phyloP scores from a whole-genome alignment of 1,140 invertebrate genomes.

The Nasonia vitripennis region DNA sequence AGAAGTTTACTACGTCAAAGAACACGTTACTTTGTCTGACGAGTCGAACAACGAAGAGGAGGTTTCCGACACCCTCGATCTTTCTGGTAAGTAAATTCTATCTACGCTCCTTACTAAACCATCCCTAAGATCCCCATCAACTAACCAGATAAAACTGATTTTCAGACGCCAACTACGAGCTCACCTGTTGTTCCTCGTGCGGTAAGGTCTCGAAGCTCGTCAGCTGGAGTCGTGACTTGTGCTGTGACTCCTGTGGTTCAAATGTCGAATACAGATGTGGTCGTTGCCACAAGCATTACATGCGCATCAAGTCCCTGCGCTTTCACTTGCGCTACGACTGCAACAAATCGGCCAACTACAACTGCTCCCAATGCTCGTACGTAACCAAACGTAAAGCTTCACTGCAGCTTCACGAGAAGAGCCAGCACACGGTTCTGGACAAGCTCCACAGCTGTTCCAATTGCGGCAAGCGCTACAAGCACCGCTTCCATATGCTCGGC shows the following conservation, averaged over 20 bases:
- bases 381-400: conserved; percentile 12
- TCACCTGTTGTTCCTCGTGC: conserved; percentile 13
- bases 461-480: conserved; percentile 22
- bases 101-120: background rate
- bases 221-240: background rate
- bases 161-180: conserved; percentile 17
- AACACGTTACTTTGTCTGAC: background rate
- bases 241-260: background rate
- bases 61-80: background rate
- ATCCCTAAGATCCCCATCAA: background rate
- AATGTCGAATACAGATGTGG: background rate
- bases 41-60: background rate
- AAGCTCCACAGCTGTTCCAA: background rate
- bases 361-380: conserved; percentile 8
- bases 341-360: background rate
- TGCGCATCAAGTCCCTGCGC: conserved; percentile 10
- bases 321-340: conserved; percentile 22
- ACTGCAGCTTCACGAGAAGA: background rate
- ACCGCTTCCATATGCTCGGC: conserved; percentile 10
- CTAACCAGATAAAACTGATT: background rate
- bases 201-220: background rate
- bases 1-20: conserved; percentile 36
- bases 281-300: conserved; percentile 21
- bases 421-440: background rate
- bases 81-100: background rate